Base-by-base conservation (phyloP, 2,113 vertebrate genomes). In the Hemiprocne comata region DNA sequence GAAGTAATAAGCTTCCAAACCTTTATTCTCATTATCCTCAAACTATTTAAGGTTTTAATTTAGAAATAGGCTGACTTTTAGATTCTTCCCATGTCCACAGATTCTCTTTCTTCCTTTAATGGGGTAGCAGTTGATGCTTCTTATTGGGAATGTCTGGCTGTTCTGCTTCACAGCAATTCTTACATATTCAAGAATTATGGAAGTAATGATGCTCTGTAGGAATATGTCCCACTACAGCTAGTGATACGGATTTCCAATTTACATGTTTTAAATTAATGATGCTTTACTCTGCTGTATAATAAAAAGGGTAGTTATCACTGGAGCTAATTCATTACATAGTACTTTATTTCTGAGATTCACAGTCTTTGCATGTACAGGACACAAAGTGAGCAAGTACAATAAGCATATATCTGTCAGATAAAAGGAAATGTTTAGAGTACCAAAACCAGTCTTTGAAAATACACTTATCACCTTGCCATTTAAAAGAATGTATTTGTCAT, bases 191-290 rank as follows among this genome's bases (percentile, higher is more conserved):
- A 96, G 86, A 97, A 96, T 97, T 95, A 97, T 74, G 72, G 85
- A 96, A 95, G 87, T 74, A 97, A 97, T 97, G 94, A 93, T 1
- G 5, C 72, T 91, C 92, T 76, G 61, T 72, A 95, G 86, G 83
- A 96, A 90, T 96, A 55, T 48, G 33, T 95, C 96, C 75, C 91
- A 87, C 90, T 91, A 72, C 65, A 88, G 91, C 10, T 4, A 88
- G 62, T 67, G 77, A 78, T 94, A 92, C 44, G 75, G 89, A 93
- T 96, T 97, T 97, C 93, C 75, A 96, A 97, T 97, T 97, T 97
- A 85, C 83, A 64, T 94, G 84, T 93, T 96, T 95, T 93, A 97
- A 97, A 97, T 96, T 96, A 97, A 97, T 94, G 90, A 73, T 28
- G 90, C 64, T 95, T 98, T 97, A 95, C 75, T 95, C 86, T 94